Percentiles rank a stretch among this genome's conserved stretches.
These are phyloP conservation scores for Typhlichthys eigenmanni DNA, from an alignment of 2,797 vertebrate species.

Conservation along the genomic window DNA sequence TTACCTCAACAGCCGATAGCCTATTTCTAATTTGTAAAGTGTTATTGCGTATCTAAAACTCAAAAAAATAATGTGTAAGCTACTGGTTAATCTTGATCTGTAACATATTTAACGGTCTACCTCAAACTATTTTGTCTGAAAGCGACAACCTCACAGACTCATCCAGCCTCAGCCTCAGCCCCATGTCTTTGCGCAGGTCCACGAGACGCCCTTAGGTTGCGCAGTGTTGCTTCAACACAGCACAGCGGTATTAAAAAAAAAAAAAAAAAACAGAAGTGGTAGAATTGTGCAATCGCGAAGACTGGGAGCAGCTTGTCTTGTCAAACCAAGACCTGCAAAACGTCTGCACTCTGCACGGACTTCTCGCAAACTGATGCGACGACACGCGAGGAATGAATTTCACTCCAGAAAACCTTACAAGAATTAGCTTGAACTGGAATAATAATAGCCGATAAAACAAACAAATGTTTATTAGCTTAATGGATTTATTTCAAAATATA, in stretches of 20 bases:
- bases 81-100: no score
- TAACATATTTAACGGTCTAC: no score
- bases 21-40: not conserved
- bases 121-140: no score
- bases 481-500: no score
- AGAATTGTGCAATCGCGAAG: constrained; percentile 30
- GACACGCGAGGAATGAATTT: not conserved
- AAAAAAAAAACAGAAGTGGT: constrained; percentile 42
- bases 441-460: constrained; percentile 6
- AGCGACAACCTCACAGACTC: no score
- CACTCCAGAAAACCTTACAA: not conserved
- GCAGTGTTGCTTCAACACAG: constrained; percentile 31
- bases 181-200: no score
- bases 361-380: constrained; percentile 21
- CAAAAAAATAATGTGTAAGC: no score
- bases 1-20: no score
- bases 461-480: constrained; percentile 5
- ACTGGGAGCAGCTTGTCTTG: constrained; percentile 30
- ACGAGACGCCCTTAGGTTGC: constrained; percentile 56
- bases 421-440: not conserved
- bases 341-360: not conserved
- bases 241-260: constrained; percentile 29
- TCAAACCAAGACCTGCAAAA: not conserved
- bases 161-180: no score
- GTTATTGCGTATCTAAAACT: not conserved